Percentiles rank a stretch among this genome's conserved stretches.
These are phyloP conservation scores for Microchrysa polita DNA, from an alignment of 2,888 invertebrate species.

Conservation along the genomic window DNA sequence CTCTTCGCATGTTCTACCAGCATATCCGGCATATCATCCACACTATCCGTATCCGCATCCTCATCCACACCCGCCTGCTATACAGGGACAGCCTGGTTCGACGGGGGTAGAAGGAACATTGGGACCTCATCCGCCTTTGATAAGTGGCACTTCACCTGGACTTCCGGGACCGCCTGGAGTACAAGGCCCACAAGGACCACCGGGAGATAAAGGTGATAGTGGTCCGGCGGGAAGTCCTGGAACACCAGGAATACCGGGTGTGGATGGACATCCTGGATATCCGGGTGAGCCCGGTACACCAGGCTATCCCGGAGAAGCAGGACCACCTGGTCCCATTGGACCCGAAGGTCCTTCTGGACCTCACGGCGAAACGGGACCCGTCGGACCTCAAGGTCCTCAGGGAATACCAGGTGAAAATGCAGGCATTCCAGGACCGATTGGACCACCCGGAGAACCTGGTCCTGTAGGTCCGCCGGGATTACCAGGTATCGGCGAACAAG, in stretches of 20 bases:
- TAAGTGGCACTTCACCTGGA: no score
- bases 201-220: conserved; percentile 24
- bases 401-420: not conserved
- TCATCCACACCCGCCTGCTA: no score
- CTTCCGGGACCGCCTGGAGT: not conserved
- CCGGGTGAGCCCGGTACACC: conserved; percentile 14
- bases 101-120: not conserved
- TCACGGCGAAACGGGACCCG: not conserved
- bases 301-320: not conserved
- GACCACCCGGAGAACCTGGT: conserved; percentile 19
- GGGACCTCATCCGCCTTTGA: not conserved
- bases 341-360: not conserved
- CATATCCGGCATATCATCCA: conserved; percentile 29
- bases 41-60: not conserved
- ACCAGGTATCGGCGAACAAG: not conserved
- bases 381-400: not conserved
- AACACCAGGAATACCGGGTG: not conserved
- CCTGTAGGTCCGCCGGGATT: not conserved
- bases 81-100: no score
- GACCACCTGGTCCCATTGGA: conserved; percentile 4
- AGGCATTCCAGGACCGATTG: not conserved
- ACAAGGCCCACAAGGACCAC: conserved; percentile 16
- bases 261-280: not conserved
- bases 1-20: conserved; percentile 2
- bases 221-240: conserved; percentile 5